Evolutionary conservation across 2,113 vertebrate genomes (phyloP).

Genomic region (Clarias magur): DNA sequence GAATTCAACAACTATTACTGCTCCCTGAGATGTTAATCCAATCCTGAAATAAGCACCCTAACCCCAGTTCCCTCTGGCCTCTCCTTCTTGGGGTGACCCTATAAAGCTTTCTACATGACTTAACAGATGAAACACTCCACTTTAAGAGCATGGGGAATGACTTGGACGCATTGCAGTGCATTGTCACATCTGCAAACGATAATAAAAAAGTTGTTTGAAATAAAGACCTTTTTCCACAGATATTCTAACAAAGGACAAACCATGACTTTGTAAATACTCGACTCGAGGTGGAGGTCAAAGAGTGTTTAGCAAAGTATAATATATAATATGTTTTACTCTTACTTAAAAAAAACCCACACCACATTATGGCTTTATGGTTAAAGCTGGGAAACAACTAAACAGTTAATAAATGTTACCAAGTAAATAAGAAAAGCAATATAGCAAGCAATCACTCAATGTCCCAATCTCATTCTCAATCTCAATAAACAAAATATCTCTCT

Average conservation of each 20-base stretch:
- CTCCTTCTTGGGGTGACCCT: conserved; percentile 50
- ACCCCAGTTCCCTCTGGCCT: conserved; percentile 43
- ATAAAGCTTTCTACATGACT: conserved; percentile 57
- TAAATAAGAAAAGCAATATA: conserved; percentile 34
- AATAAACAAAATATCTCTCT: background rate
- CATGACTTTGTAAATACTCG: conserved; percentile 59
- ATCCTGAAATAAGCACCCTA: conserved; percentile 53
- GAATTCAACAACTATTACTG: conserved; percentile 36
- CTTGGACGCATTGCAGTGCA: conserved; percentile 65
- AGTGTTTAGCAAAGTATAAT: conserved; percentile 15
- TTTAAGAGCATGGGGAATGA: conserved; percentile 65
- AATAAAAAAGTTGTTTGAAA: conserved; percentile 64
- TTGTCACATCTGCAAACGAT: conserved; percentile 76
- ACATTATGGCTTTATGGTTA: background rate
- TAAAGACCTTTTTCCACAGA: conserved; percentile 55
- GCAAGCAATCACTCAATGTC: conserved; percentile 3
- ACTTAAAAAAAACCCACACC: background rate
- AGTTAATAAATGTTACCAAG: conserved; percentile 31
- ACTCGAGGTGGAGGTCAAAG: conserved; percentile 30
- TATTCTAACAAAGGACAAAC: conserved; percentile 63
- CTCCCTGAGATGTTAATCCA: conserved; percentile 52
- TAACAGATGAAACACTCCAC: conserved; percentile 65
- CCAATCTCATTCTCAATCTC: conserved; percentile 17
- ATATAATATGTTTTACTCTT: background rate
- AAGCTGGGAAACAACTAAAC: background rate